Conservation (phyloP, 2,888 invertebrate species). For the Amblyteles armatorius region DNA sequence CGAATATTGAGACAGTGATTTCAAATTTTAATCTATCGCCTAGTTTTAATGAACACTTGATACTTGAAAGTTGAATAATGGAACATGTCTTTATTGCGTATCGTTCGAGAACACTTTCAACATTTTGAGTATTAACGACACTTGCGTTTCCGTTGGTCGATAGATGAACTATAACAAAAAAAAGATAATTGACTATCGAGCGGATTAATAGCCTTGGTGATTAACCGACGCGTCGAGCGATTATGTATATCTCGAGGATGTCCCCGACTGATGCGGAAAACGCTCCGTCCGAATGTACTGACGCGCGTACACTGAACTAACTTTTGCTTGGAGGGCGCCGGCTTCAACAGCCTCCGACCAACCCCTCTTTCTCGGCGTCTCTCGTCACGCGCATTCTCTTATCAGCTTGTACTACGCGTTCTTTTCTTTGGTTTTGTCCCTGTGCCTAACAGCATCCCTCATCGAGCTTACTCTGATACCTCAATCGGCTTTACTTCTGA, state of each 20-base stretch:
- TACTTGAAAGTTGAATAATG: not conserved
- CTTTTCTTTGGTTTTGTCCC: conserved; percentile 2
- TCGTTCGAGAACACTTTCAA: conserved; percentile 26
- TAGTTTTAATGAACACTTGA: not conserved
- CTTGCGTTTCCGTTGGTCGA: not conserved
- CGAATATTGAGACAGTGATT: not conserved
- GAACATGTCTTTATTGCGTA: not conserved
- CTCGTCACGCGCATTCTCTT: conserved; percentile 79
- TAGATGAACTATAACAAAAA: not conserved
- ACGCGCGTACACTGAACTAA: conserved; percentile 82
- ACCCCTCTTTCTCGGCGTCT: conserved; percentile 76
- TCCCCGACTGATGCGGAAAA: conserved; percentile 32
- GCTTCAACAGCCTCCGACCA: conserved; percentile 72
- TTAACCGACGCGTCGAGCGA: not conserved
- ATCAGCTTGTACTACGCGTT: conserved; percentile 61
- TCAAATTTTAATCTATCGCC: not conserved
- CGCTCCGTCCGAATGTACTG: conserved; percentile 76
- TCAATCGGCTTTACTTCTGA: not conserved
- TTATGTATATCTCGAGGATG: conserved; percentile 27
- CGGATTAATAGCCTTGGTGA: not conserved
- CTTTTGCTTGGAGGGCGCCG: conserved; percentile 77
- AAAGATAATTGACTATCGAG: not conserved
- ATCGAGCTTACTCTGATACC: not conserved
- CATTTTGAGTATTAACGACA: not conserved
- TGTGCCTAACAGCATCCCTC: conserved; percentile 16